Evolutionary conservation across 1,140 invertebrate species (phyloP).

Genomic region (Tigriopus japonicus): DNA sequence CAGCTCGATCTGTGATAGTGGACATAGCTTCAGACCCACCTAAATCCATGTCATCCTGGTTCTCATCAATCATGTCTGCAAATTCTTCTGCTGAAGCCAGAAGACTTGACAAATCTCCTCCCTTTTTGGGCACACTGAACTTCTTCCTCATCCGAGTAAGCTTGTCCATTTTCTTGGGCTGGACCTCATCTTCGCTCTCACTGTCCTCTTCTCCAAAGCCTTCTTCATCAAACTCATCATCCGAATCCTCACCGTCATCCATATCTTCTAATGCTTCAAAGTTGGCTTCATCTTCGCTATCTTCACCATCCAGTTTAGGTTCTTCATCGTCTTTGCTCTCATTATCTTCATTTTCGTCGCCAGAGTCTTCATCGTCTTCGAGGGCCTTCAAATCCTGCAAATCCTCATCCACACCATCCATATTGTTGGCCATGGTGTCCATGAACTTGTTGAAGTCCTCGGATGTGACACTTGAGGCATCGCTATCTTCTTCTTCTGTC

Average conservation of each 20-base stretch:
- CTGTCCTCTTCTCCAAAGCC: neutral
- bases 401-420: slow-evolving; percentile 27
- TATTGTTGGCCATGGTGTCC: slow-evolving; percentile 37
- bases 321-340: slow-evolving; percentile 15
- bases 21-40: slow-evolving; percentile 14
- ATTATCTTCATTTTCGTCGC: neutral
- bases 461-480: slow-evolving; percentile 23
- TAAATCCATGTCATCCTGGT: slow-evolving; percentile 14
- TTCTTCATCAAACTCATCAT: slow-evolving; percentile 4
- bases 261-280: slow-evolving; percentile 9
- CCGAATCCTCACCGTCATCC: slow-evolving; percentile 7
- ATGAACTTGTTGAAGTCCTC: slow-evolving; percentile 26
- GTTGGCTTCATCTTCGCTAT: slow-evolving; percentile 19
- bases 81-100: slow-evolving; percentile 15
- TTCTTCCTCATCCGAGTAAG: neutral
- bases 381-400: slow-evolving; percentile 15
- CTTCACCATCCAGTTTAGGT: slow-evolving; percentile 15
- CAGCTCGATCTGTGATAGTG: neutral
- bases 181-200: slow-evolving; percentile 3
- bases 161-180: neutral
- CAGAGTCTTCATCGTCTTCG: slow-evolving; percentile 17
- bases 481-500: slow-evolving; percentile 21
- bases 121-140: neutral
- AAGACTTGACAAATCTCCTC: slow-evolving; percentile 15
- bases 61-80: slow-evolving; percentile 12